Conservation (phyloP, 2,113 vertebrate species). For the Ondatra zibethicus region DNA sequence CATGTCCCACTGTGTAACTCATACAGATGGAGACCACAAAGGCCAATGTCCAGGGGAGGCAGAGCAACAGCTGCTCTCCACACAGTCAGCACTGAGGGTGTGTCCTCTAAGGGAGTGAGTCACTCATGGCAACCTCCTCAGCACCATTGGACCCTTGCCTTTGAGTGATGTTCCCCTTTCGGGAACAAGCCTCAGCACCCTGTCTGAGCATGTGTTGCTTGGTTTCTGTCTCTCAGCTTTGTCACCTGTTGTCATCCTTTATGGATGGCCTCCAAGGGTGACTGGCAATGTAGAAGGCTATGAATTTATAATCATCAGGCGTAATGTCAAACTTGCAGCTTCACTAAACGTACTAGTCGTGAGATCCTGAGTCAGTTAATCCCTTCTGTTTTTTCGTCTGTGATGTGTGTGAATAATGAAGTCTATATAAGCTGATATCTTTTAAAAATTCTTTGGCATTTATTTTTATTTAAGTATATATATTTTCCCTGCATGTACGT, state of each 20-base stretch:
- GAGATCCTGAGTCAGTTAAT: neutral
- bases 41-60: neutral
- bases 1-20: neutral
- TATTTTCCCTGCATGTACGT: neutral
- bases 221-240: neutral
- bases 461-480: neutral
- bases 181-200: neutral
- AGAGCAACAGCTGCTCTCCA: neutral
- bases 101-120: neutral
- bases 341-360: neutral
- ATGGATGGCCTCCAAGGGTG: neutral
- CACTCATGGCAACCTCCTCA: neutral
- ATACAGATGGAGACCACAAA: neutral
- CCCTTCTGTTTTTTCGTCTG: neutral
- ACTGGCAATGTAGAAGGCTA: neutral
- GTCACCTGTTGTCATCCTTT: neutral
- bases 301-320: neutral
- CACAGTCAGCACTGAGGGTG: neutral
- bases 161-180: neutral
- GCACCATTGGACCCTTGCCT: neutral
- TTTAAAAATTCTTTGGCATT: neutral
- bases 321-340: slow-evolving; percentile 6
- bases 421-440: neutral
- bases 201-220: neutral
- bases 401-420: neutral